phyloP scores from a whole-genome alignment of 2,113 vertebrate species.

The Oreochromis aureus region DNA sequence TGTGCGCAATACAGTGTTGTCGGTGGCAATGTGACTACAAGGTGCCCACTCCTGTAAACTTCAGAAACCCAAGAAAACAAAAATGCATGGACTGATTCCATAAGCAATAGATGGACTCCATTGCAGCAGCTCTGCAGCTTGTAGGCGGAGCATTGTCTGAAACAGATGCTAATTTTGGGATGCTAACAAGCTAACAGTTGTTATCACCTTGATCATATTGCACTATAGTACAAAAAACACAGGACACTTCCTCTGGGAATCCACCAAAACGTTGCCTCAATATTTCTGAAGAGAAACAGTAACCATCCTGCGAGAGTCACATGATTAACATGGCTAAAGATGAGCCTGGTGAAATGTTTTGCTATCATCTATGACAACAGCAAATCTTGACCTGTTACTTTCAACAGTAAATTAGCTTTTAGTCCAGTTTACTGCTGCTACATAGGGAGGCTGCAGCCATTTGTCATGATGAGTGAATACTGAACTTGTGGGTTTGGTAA shows the following conservation, averaged over 20 bases:
- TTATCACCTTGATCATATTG: neutral
- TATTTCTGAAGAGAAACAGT: neutral
- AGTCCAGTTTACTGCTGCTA: neutral
- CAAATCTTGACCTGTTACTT: neutral
- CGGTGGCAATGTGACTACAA: neutral
- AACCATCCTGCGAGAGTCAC: neutral
- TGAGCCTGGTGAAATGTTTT: neutral
- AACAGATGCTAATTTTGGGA: neutral
- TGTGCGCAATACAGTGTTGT: neutral
- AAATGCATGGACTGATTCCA: neutral
- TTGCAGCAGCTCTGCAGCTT: neutral
- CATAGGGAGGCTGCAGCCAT: neutral
- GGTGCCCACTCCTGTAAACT: neutral
- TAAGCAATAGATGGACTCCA: neutral
- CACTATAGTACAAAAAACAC: neutral
- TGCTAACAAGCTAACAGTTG: neutral
- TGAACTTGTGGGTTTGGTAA: constrained; percentile 51
- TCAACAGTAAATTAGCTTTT: neutral
- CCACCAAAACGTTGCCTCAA: neutral
- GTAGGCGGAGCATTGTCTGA: neutral
- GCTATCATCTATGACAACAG: neutral
- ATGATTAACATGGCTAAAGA: neutral
- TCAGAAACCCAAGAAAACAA: neutral
- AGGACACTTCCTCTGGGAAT: neutral
- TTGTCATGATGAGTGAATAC: constrained; percentile 46